A percentile compares a stretch with the other conserved stretches of the same genome.
Evolutionary conservation across 2,797 vertebrate genomes (phyloP).

Genomic region (Heteromormyrus szaboi): DNA sequence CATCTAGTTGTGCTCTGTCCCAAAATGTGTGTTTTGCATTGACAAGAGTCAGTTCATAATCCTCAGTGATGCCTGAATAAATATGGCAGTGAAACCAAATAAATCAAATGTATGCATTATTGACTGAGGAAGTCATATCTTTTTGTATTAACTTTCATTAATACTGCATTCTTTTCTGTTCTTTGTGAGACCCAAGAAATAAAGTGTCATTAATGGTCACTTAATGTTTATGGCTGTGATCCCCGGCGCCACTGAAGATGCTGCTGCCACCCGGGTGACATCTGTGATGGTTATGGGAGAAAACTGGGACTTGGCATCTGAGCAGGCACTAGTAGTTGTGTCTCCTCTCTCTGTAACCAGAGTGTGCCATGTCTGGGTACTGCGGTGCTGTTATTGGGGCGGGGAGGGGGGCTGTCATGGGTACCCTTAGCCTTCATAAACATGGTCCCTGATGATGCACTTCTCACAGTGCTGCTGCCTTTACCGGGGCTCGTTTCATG

Average conservation of each 20-base stretch:
- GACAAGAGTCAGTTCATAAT: not conserved
- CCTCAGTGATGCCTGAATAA: not conserved
- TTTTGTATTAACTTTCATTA: not conserved
- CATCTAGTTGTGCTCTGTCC: not conserved
- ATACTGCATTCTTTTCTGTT: not conserved
- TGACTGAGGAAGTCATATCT: not conserved
- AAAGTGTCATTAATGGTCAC: not conserved
- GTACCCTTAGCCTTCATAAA: not conserved
- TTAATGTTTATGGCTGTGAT: not conserved
- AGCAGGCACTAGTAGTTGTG: not conserved
- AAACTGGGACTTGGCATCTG: not conserved
- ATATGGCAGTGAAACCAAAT: not conserved
- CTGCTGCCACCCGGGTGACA: not conserved
- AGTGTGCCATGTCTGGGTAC: not conserved
- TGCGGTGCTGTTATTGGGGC: not conserved
- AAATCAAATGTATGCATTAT: not conserved
- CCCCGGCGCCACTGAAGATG: not conserved
- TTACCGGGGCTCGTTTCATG: not conserved
- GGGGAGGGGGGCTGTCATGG: not conserved
- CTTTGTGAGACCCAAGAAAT: not conserved
- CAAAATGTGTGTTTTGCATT: not conserved
- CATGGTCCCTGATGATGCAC: too few relatives aligned
- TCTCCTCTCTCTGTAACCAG: not conserved
- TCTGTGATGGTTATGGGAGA: not conserved
- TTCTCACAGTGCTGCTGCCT: not conserved